phyloP scores from a whole-genome alignment of 2,888 invertebrate genomes.

The Microctonus brassicae region DNA sequence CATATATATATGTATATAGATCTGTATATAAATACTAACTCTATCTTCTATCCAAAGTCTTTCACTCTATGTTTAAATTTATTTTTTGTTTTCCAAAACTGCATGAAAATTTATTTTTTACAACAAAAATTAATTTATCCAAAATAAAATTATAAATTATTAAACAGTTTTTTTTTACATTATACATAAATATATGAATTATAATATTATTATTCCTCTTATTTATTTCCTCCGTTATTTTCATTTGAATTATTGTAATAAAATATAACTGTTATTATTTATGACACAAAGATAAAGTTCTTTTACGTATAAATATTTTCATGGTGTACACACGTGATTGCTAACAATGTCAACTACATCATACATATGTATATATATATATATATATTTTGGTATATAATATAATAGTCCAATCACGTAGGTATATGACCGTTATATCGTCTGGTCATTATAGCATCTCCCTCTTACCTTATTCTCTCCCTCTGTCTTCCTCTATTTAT shows the following conservation, averaged over 20 bases:
- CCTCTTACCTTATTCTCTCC: background rate
- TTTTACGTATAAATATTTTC: background rate
- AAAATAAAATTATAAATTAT: background rate
- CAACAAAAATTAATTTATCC: background rate
- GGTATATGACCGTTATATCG: background rate
- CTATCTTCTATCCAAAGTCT: background rate
- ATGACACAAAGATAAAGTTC: background rate
- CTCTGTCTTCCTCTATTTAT: background rate
- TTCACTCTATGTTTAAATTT: background rate
- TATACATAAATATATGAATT: no score
- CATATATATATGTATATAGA: no score
- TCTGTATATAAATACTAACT: no score
- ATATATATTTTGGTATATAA: background rate
- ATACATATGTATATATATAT: background rate
- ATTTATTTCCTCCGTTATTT: no score
- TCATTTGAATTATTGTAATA: background rate
- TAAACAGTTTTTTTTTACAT: no score
- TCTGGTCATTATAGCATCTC: background rate
- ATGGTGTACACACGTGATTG: background rate
- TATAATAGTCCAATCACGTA: constrained; percentile 2
- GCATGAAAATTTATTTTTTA: background rate
- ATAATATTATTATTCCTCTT: no score
- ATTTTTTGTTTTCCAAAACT: background rate
- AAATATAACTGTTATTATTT: background rate
- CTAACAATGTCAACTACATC: background rate